Base-by-base conservation (phyloP, 92 coral and sea anemone species). In the Phenganax subtilis region DNA sequence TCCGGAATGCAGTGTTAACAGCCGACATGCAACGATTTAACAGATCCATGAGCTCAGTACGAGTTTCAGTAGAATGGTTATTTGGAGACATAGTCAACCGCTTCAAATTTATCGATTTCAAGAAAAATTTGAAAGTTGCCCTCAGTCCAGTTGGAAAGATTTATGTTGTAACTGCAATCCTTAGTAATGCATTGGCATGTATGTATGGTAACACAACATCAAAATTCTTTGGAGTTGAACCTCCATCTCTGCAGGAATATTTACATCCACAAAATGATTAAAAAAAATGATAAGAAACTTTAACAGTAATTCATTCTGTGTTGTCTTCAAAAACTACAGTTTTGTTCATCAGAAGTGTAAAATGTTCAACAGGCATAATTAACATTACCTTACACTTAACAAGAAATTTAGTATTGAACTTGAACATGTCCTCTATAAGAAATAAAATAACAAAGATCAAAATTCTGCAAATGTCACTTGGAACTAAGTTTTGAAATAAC, bases 1-100 rank as follows among this genome's bases (percentile, higher is more conserved):
- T 10, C 55, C 70, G 76, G 80, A n/a, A 56, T 64, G 88, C 75
- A 0, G 84, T 81, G 61, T 60, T 88, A 10, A 81, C 88, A 16
- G 75, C 54, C 28, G 80, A 70, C 55, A 77, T 85, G 75, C 71
- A 75, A 82, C 81, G 61, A 12, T 88, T 85, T 47, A 88, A 88
- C 64, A 51, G 76, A 20, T 67, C 88, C 55, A 85, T 85, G 91
- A 88, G 91, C 60, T 54, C 56, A 29, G 87, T 82, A 12, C 79
- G 91, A 55, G 55, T 78, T 60, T 67, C 89, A 9, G 91, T 88
- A 6, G 89, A 88, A 75, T 88, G 89, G 91, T 71, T 85, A 29
- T 88, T 88, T 82, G 83, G 78, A 56, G 87, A 88, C 80, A 85
- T 88, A 52, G 57, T 63, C 57, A 81, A 86, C 75, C 70, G 83